Evolutionary conservation across 2,113 vertebrate species (phyloP), one percentile per base, ranked within the genome.

Genomic region (Cynopterus brachyotis): DNA sequence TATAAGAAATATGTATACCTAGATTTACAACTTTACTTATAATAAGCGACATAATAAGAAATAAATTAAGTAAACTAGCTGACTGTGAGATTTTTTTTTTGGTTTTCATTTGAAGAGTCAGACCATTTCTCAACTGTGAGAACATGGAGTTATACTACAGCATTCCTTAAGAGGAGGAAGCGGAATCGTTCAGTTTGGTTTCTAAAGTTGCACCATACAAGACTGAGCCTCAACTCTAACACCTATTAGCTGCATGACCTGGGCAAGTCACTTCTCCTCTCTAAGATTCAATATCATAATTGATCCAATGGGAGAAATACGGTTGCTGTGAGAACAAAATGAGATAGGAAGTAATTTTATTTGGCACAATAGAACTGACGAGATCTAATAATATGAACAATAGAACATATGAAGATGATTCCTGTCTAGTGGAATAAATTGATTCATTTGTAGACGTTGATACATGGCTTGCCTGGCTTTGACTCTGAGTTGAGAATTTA

Each of bases 31-130:
- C 94, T 84, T 72, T 53, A 64, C 45, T 92, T 96, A 24, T 11
- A 79, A 57, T 86, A 90, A 96, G 50, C 24, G 82, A 82, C 0
- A 62, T 47, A 45, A 72, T 92, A 92, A 92, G 85, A 85, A 80
- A 32, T 24, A 72, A 89, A 81, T n/a, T 35, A 87, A 75, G 24
- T 42, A 70, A 81, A 64, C 9, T 16, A 55, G 42, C 9, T 64
- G 45, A 37, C 19, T 55, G 0, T 59, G 37, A 93, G 16, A 1
- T 9, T 32, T 66, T 79, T 50, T 13, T 69, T 73, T 55, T 81
- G 32, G 47, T 55, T 45, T 69, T 5, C n/a, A 35, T 24, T 93
- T 59, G 35, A 84, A 57, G 9, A 80, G 30, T 62, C 22, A 40
- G 32, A 6, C 1, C n/a, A 42, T 57, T 86, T 35, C 37, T 89